Evolutionary conservation across 1,140 invertebrate species (phyloP).

Genomic region (Drosophila willistoni): DNA sequence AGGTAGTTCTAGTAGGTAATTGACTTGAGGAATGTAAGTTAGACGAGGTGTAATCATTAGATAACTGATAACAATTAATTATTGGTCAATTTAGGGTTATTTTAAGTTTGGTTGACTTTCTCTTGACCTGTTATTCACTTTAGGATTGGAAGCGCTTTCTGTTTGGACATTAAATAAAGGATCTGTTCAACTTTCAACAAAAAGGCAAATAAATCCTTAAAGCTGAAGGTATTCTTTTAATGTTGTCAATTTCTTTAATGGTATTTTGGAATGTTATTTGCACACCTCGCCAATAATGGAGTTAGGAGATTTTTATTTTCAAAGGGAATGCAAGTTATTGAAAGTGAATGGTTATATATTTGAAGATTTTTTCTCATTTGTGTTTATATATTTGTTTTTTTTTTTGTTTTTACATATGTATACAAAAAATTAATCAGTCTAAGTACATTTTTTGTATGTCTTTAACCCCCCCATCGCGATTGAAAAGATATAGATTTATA

Average conservation of each 20-base stretch:
- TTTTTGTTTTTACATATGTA: constrained; percentile 49
- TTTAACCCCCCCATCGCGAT: constrained; percentile 16
- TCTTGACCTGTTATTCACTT: too few relatives aligned
- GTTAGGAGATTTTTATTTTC: background rate
- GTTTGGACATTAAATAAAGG: too few relatives aligned
- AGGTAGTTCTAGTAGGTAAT: constrained; percentile 54
- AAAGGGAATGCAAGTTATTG: constrained; percentile 39
- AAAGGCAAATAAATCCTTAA: too few relatives aligned
- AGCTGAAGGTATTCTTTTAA: too few relatives aligned
- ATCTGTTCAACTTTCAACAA: too few relatives aligned
- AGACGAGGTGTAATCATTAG: constrained; percentile 22
- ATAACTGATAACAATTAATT: constrained; percentile 15
- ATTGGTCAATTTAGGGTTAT: background rate
- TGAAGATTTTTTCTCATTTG: constrained; percentile 12
- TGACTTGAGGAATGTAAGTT: constrained; percentile 59
- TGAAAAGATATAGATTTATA: constrained; percentile 23
- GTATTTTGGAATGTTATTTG: background rate
- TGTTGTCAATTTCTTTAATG: too few relatives aligned
- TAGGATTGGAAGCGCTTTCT: too few relatives aligned
- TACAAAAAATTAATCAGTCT: constrained; percentile 82
- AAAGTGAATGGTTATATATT: background rate
- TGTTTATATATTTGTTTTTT: constrained; percentile 43
- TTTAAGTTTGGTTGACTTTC: too few relatives aligned
- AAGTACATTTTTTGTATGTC: constrained; percentile 65
- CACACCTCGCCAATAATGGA: background rate